A percentile compares a stretch with the other conserved stretches of the same genome.
Evolutionary conservation across 30 jellyfish, hydroid and myxozoan genomes (phyloP).

Genomic region (Hydra vulgaris): DNA sequence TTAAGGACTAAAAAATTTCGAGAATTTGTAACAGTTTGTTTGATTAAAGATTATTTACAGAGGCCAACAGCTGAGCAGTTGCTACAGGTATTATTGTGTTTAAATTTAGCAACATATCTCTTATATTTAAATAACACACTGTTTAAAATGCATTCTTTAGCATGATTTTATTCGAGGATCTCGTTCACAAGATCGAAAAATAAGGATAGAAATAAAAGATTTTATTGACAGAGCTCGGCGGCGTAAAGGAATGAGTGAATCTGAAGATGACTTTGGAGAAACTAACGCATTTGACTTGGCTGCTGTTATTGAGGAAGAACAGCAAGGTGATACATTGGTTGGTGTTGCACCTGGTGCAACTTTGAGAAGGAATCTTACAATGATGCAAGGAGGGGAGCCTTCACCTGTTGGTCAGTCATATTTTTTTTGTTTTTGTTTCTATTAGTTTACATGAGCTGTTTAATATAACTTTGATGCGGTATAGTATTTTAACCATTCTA

Average conservation of each 20-base stretch:
- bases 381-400: conserved; percentile 99
- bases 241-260: conserved; percentile 76
- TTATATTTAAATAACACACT: too few relatives aligned
- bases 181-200: conserved; percentile 82
- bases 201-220: conserved; percentile 84
- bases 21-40: conserved; percentile 92
- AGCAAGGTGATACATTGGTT: conserved; percentile 88
- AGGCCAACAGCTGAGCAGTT: conserved; percentile 98
- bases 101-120: too few relatives aligned
- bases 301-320: conserved; percentile 83
- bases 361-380: conserved; percentile 79
- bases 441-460: not conserved
- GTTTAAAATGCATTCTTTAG: conserved; percentile 18
- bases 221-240: conserved; percentile 94
- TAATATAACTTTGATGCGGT: not conserved
- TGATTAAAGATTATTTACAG: conserved; percentile 82
- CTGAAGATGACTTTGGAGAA: conserved; percentile 83
- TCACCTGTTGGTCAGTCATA: conserved; percentile 44
- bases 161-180: conserved; percentile 97
- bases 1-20: conserved; percentile 86
- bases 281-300: conserved; percentile 84
- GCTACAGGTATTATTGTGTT: conserved; percentile 70
- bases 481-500: not conserved
- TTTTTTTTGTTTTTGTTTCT: not conserved
- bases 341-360: conserved; percentile 99